phyloP scores from a whole-genome alignment of 2,113 vertebrate genomes.

The Stigmatopora argus region DNA sequence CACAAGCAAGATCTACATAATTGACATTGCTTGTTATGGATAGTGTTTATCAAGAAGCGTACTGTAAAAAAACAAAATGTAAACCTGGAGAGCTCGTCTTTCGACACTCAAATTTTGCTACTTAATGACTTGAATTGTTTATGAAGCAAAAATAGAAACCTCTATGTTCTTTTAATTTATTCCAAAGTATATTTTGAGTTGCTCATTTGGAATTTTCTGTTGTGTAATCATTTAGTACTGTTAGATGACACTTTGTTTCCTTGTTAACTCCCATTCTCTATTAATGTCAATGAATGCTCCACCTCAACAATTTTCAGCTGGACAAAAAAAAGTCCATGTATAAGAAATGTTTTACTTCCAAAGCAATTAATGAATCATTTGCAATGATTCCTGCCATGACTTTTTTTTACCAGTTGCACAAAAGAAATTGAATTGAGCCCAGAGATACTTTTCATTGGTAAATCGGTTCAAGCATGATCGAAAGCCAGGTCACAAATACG shows the following conservation, averaged over 20 bases:
- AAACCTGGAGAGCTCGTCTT: too few species aligned
- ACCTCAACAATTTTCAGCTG: neutral
- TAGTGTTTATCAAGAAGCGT: too few species aligned
- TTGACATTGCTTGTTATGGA: too few species aligned
- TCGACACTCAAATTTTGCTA: neutral
- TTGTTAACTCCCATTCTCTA: neutral
- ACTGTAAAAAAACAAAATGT: too few species aligned
- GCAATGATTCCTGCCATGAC: neutral
- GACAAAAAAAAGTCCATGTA: neutral
- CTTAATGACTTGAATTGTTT: neutral
- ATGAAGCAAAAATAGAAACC: neutral
- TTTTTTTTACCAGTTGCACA: neutral
- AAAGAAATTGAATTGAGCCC: neutral
- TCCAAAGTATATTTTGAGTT: neutral
- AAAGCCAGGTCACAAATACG: conserved; percentile 3
- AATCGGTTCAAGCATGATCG: neutral
- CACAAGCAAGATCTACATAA: too few species aligned
- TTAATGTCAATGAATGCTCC: neutral
- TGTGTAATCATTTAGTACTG: neutral
- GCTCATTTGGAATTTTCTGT: neutral
- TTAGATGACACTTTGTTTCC: neutral
- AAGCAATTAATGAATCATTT: neutral
- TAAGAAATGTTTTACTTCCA: neutral
- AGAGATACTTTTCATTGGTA: neutral
- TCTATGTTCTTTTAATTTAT: neutral